Evolutionary conservation across 2,113 vertebrate species (phyloP), one percentile per base, ranked within the genome.

Genomic region (Corythornis cristatus): DNA sequence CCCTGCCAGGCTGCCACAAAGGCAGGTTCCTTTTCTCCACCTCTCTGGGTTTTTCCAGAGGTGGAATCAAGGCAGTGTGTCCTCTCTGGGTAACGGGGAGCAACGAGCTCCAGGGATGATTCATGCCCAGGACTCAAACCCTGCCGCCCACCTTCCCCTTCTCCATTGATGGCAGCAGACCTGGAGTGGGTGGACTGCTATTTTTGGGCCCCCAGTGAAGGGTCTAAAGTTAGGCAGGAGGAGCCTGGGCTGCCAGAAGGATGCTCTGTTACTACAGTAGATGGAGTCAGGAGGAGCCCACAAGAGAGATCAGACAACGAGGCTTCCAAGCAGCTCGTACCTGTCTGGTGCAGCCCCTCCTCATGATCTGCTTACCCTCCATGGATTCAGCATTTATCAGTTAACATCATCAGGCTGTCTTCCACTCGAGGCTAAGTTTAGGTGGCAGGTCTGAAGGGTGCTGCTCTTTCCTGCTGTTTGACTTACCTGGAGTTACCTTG

Each of bases 131-230:
- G 64, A 66, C 76, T 90, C 73, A 45, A 81, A 90, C 57, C 67
- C 91, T 88, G 28, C 91, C 51, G 0, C 95, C 94, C 21, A 77
- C 93, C 68, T 88, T 83, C 91, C 77, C 65, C 60, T 76, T 85
- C 81, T 88, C 90, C 93, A 93, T 90, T 94, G 94, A 93, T 88
- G 95, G 54, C 94, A 94, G 86, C 29, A 48, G 89, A 29, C 72
- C 83, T 8, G 46, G 4, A 37, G 93, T 93, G 86, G 91, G 94
- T 74, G 91, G 91, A 20, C 86, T 94, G 68, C 95, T 95, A 93
- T 96, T 96, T 90, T 84, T 3, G 15, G 77, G 86, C 42, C 73
- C 76, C 48, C 26, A 0, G 45, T 7, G 61, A 67, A 85, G 82
- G 92, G 75, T 53, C 66, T 83, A 29, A 85, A 88, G 76, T 62